Evolutionary conservation across 2,797 vertebrate species (phyloP), one percentile per base, ranked within the genome.

Genomic region (Sebastes oblongus): DNA sequence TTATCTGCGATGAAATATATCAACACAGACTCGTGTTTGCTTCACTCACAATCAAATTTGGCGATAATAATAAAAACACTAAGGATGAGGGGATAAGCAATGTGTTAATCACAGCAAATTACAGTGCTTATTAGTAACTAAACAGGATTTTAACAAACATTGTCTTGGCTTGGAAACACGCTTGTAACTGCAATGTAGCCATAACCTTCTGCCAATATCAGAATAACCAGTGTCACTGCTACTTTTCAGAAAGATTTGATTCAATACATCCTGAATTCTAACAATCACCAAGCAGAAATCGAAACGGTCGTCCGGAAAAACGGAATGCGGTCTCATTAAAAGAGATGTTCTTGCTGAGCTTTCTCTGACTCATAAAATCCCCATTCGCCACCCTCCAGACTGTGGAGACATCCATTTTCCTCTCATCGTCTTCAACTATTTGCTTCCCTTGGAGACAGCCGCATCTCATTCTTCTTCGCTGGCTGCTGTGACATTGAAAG

Each of bases 401-500:
- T 82, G 89, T 75, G 77, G 75, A 93, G 82, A 91, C 91, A 92
- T 92, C 88, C 83, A 89, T 94, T 93, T 92, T 79, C 89, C 86
- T 90, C 86, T 88, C 84, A 84, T 90, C 86, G 73, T 89, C 89
- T 90, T 80, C 87, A 88, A 83, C 83, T 77, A 86, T 91, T 85
- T 82, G 80, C 92, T 91, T 91, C 85, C 92, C 91, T 91, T 77
- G 62, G 88, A 92, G 89, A 94, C 90, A 72, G 84, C 89, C 89
- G 87, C 69, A 69, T 91, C 94, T 91, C 91, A 89, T 94, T 93
- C 91, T 90, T 92, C 93, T 90, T 82, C 65, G 52, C 85, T 59
- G 84, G 92, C 91, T 93, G 85, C 82, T 78, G 88, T 90, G 93
- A 95, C 94, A 94, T 94, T 94, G 93, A 95, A 93, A 93, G 88